Conservation (phyloP, 2,797 vertebrate species). For the Botia almorhae region DNA sequence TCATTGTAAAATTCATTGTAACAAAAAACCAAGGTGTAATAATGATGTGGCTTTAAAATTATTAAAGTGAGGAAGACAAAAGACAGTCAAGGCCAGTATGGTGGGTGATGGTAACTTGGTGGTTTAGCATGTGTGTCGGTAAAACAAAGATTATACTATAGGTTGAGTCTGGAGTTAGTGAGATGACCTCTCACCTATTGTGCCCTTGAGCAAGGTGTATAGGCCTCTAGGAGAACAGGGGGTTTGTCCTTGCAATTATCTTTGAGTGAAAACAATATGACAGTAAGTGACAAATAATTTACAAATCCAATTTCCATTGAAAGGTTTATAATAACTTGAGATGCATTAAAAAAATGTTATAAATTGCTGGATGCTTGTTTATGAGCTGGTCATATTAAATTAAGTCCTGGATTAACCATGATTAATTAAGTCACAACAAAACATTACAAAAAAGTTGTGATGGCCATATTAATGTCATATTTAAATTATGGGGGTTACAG, state of each 20-base stretch:
- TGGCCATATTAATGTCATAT: not conserved
- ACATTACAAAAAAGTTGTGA: not conserved
- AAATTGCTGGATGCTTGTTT: not conserved
- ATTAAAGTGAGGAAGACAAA: constrained; percentile 56
- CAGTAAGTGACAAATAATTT: not conserved
- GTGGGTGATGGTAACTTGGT: constrained; percentile 22
- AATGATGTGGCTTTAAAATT: constrained; percentile 23
- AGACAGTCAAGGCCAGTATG: constrained; percentile 54
- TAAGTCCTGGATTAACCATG: not conserved
- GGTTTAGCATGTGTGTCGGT: constrained; percentile 6
- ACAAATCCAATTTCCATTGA: constrained; percentile 15
- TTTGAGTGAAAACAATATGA: not conserved
- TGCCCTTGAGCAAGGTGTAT: constrained; percentile 23
- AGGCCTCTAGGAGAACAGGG: not conserved
- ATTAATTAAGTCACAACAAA: not conserved
- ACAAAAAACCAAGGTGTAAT: constrained; percentile 23
- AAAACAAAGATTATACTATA: constrained; percentile 22
- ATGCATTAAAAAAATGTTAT: not conserved
- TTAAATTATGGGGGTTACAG: not conserved
- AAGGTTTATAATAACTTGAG: not conserved
- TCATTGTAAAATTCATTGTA: not conserved
- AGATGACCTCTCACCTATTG: not conserved
- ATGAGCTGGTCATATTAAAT: not conserved
- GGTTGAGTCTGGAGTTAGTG: constrained; percentile 1
- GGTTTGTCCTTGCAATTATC: constrained; percentile 18